Conservation (phyloP, 2,113 vertebrate species). For the Calonectris borealis region DNA sequence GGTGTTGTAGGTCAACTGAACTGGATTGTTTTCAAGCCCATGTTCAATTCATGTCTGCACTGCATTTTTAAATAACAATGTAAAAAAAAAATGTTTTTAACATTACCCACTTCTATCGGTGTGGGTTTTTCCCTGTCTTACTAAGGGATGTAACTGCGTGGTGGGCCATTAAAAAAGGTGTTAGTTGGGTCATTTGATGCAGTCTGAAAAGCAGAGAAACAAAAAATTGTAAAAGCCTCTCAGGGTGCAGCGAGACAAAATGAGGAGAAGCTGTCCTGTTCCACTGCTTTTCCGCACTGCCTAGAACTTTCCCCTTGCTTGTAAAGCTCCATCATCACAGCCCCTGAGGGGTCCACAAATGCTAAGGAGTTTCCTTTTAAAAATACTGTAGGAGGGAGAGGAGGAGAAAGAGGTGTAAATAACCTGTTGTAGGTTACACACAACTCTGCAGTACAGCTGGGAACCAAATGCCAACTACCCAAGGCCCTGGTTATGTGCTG, state of each 20-base stretch:
- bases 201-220: background rate
- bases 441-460: background rate
- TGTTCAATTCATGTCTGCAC: background rate
- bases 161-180: background rate
- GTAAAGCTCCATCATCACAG: background rate
- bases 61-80: background rate
- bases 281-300: background rate
- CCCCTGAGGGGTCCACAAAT: background rate
- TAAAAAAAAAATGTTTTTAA: background rate
- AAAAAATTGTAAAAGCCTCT: background rate
- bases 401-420: background rate
- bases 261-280: background rate
- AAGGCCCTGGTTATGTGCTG: background rate
- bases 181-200: background rate
- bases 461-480: background rate
- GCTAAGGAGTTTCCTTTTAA: background rate
- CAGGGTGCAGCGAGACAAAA: background rate
- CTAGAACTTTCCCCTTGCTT: background rate
- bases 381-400: background rate
- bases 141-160: background rate
- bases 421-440: background rate
- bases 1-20: background rate
- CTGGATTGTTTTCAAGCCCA: background rate
- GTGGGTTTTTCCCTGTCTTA: background rate
- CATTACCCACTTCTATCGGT: background rate